Base-by-base conservation (phyloP, 2,888 invertebrate genomes). In the Eurytoma adleriae region DNA sequence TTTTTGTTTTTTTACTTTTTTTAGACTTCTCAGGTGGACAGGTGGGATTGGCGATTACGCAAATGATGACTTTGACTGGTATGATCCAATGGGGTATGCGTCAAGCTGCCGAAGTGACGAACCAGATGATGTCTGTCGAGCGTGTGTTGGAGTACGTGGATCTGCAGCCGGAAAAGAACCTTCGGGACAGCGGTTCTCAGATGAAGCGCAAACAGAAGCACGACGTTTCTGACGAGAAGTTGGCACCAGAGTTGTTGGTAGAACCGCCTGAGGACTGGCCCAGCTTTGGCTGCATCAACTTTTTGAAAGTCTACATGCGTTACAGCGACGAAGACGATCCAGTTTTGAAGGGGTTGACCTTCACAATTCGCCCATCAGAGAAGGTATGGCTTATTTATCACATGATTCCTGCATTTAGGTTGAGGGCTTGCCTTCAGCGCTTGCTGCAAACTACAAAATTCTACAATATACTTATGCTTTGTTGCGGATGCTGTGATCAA, bases 51-150 rank as follows among this genome's bases (percentile, higher is more conserved):
- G 92, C 91, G 0, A 92, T 92, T 61, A 91, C 92, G 0, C 92
- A 92, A 79, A 88, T 91, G 2, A 91, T 92, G 88, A 88, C 90
- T 0, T 86, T 92, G 84, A 91, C 91, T 0, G 91, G 91, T 27
- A 92, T 95, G 91, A 91, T 94, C 3, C 93, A 94, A 86, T 97
- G 96, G 94, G 96, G 96, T 0, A 95, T 97, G 88, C 92, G 96
- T 52, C 96, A 97, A 91, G 93, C 96, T 81, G 96, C 96, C 0
- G 97, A 97, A 91, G 94, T 95, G 78, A 92, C 95, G 5, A 96
- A 95, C 78, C 95, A 95, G 86, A 93, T 96, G 88, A 95, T 95
- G 88, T 94, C 95, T 4, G 97, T 97, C 0, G 97, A 97, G 91
- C 92, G 98, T 83, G 94, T 97, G 0, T 89, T 96, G 12, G 96